phyloP scores from a whole-genome alignment of 2,113 vertebrate species.

The Cynoglossus semilaevis region DNA sequence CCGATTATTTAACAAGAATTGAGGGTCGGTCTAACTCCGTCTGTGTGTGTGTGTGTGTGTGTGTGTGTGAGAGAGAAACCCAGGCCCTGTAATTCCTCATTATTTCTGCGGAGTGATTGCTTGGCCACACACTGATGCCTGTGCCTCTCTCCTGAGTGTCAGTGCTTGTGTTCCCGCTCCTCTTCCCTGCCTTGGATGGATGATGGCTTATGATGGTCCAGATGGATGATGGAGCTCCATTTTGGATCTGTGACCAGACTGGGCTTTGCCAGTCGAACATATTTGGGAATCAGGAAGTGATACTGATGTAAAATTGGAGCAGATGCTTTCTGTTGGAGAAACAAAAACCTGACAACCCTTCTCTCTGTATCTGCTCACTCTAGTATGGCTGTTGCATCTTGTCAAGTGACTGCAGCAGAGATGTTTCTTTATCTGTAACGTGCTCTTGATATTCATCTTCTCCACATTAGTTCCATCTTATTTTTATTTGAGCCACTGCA shows the following conservation, averaged over 20 bases:
- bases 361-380: not conserved
- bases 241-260: constrained; percentile 27
- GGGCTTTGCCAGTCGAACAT: constrained; percentile 30
- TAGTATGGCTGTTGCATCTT: constrained; percentile 9
- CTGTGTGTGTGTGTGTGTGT: not conserved
- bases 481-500: constrained; percentile 13
- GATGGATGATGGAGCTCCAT: constrained; percentile 40
- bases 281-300: constrained; percentile 30
- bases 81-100: constrained; percentile 49
- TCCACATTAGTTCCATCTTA: not conserved
- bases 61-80: not conserved
- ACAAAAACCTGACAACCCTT: not conserved
- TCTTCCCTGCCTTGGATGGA: too few relatives aligned
- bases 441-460: not conserved
- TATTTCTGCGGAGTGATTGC: not conserved
- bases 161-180: constrained; percentile 23
- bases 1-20: too few relatives aligned
- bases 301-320: constrained; percentile 39
- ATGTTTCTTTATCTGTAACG: not conserved
- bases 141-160: constrained; percentile 20
- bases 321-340: constrained; percentile 11
- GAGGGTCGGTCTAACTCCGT: too few relatives aligned
- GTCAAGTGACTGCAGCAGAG: constrained; percentile 10
- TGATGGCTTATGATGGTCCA: constrained; percentile 44
- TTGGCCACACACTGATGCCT: constrained; percentile 35